Evolutionary conservation across 2,113 vertebrate species (phyloP).

Genomic region (Galbula dea): DNA sequence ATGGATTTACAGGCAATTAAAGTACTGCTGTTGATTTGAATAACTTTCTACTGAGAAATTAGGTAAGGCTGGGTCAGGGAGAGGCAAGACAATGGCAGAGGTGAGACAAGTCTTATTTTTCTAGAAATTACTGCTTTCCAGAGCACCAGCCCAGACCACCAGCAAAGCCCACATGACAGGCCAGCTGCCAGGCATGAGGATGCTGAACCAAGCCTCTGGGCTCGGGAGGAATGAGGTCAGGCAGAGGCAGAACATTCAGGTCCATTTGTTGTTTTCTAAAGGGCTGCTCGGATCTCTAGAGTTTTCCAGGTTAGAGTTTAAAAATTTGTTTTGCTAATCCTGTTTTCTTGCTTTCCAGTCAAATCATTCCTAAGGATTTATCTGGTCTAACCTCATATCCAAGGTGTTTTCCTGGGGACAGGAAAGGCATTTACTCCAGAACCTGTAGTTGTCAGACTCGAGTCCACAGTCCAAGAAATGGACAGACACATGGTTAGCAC

Average conservation of each 20-base stretch:
- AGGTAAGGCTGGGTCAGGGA: neutral
- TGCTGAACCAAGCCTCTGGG: neutral
- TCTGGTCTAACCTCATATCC: neutral
- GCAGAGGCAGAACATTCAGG: neutral
- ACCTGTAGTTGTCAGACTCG: neutral
- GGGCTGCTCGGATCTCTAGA: neutral
- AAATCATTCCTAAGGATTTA: neutral
- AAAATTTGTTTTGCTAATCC: neutral
- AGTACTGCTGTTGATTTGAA: neutral
- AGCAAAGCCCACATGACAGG: neutral
- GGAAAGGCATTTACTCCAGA: neutral
- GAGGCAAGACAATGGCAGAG: neutral
- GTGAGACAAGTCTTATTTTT: neutral
- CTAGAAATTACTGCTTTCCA: neutral
- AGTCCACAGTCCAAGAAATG: neutral
- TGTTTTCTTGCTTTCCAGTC: neutral
- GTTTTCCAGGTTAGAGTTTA: neutral
- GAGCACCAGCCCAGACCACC: constrained; percentile 21
- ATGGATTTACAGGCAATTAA: neutral
- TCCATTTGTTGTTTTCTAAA: neutral
- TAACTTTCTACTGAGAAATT: neutral
- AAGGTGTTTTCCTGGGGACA: neutral
- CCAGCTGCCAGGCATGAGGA: neutral
- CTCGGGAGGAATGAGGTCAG: neutral
- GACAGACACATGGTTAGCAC: neutral